Conservation (phyloP, 2,797 vertebrate genomes). For the Gallirallus australis region DNA sequence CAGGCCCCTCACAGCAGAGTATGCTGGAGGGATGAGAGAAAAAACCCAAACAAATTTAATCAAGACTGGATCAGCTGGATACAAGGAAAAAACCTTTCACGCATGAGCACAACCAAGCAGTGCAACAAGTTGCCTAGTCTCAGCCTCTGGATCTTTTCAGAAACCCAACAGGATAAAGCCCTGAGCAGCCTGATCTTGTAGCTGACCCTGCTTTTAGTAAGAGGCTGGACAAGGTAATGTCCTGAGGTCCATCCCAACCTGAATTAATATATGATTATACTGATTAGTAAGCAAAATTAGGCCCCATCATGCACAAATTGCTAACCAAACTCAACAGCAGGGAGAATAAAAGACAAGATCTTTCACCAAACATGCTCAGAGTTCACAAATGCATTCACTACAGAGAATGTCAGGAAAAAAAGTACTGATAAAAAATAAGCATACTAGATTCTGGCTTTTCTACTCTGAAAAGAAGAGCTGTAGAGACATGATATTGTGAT, state of each 20-base stretch:
- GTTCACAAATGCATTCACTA: not conserved
- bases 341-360: not conserved
- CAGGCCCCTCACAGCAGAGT: not conserved
- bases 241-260: not conserved
- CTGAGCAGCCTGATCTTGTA: not conserved
- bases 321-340: not conserved
- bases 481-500: not conserved
- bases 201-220: not conserved
- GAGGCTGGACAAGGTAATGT: not conserved
- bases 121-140: not conserved
- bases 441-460: not conserved
- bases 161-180: not conserved
- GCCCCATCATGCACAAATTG: not conserved
- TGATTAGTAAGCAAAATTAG: not conserved
- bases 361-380: not conserved
- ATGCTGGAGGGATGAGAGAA: not conserved
- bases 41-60: not conserved
- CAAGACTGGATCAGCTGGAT: not conserved
- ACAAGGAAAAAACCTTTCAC: not conserved
- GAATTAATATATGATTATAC: not conserved
- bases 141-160: not conserved
- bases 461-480: not conserved
- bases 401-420: not conserved
- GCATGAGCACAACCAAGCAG: not conserved
- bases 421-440: not conserved